Evolutionary conservation across 2,113 vertebrate genomes (phyloP), one percentile per base, ranked within the genome.

Genomic region (Mesembrinibis cayennensis): DNA sequence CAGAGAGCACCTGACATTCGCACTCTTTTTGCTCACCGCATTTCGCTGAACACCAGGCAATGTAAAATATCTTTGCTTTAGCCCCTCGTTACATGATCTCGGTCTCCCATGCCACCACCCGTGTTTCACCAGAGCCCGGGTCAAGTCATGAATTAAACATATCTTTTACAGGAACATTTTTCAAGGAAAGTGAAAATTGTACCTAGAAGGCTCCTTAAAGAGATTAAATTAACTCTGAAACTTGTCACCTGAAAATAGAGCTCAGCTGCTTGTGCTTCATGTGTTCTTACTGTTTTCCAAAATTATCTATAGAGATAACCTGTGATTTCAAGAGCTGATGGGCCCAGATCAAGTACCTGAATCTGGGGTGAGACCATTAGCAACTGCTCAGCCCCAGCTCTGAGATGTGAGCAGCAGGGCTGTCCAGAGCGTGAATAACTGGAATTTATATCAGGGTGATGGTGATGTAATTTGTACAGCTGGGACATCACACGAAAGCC

Each of bases 381-480:
- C 67, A 74, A 56, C n/a, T 63, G 34, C 80, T 67, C n/a, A 76
- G 65, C 44, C 65, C 47, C 26, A 58, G 56, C 83, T 45, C 49
- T 22, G 53, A 67, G 63, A 53, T 34, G 34, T 0, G 17, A 90
- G 74, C 93, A 78, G 74, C 67, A 88, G 70, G 71, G 66, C 74
- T 93, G 93, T 70, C 81, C 10, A 3, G 11, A 65, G 74, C 11
- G 29, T 40, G 71, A 83, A 58, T 86, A 94, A 78, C 89, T 95
- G 96, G 84, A 85, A 93, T 94, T 95, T 94, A 8, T 86, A 88
- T 82, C 89, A 94, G 70, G 26, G 53, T 82, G 81, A 12, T 16
- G 71, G 55, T 96, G 96, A 97, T 87, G 85, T 97, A 93, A 97
- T 97, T 95, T 97, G 82, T 94, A 96, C 94, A 91, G 92, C 96